A percentile compares a stretch with the other conserved stretches of the same genome.
Conservation (phyloP, 2,113 vertebrate genomes). For the Callipepla californica region DNA sequence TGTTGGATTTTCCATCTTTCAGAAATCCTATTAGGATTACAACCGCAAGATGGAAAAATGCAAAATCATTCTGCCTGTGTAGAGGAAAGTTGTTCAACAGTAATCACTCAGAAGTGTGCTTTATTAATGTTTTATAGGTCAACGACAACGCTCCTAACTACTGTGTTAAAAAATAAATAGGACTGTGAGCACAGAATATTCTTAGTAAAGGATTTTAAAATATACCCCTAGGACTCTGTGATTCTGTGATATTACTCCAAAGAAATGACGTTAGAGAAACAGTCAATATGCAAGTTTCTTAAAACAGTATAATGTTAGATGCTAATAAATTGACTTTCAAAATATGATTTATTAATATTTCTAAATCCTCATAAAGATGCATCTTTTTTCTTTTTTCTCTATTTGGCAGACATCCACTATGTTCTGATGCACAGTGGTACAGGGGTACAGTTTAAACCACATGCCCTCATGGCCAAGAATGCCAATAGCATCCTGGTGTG, state of each 20-base stretch:
- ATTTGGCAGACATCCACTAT: neutral
- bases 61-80: neutral
- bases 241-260: neutral
- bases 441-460: neutral
- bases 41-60: neutral
- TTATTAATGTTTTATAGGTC: neutral
- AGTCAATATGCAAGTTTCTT: neutral
- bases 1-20: neutral
- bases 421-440: neutral
- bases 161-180: neutral
- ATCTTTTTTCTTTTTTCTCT: neutral
- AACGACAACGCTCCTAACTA: neutral
- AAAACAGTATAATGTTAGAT: neutral
- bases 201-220: neutral
- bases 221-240: too few relatives aligned
- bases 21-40: neutral
- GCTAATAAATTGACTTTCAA: neutral
- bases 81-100: neutral
- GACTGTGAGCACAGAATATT: neutral
- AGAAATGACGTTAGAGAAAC: neutral
- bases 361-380: neutral
- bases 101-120: neutral
- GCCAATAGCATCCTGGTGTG: too few relatives aligned
- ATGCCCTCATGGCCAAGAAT: too few relatives aligned
- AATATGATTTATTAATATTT: neutral